Evolutionary conservation across 1,140 invertebrate species (phyloP).

Genomic region (Drosophila nigromelanica): DNA sequence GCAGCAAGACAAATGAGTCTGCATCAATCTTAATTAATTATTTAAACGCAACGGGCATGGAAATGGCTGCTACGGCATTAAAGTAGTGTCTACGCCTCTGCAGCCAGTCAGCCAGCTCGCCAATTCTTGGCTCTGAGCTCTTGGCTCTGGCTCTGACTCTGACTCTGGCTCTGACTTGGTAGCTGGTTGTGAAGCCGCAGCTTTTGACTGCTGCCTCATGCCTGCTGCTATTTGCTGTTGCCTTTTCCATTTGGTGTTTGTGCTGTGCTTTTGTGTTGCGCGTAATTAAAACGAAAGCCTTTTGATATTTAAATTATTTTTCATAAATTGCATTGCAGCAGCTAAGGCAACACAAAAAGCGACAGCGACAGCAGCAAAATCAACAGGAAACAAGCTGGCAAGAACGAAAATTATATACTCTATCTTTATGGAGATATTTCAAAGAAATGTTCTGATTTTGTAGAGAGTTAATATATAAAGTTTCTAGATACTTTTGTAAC

Average conservation of each 20-base stretch:
- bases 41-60: conserved; percentile 80
- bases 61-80: conserved; percentile 69
- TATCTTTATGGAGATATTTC: not conserved
- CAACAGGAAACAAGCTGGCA: not conserved
- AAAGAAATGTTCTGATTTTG: too few species aligned
- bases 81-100: conserved; percentile 52
- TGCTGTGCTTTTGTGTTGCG: conserved; percentile 57
- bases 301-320: conserved; percentile 83
- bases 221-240: conserved; percentile 46
- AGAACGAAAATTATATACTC: conserved; percentile 13
- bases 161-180: conserved; percentile 5
- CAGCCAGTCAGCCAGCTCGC: conserved; percentile 5
- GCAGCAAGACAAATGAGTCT: conserved; percentile 80
- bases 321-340: conserved; percentile 77
- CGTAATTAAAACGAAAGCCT: conserved; percentile 82
- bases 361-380: conserved; percentile 11
- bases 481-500: too few species aligned
- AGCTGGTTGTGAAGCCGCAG: conserved; percentile 35
- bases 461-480: too few species aligned
- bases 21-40: conserved; percentile 83
- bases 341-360: conserved; percentile 20
- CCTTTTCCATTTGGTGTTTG: conserved; percentile 48
- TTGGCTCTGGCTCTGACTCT: not conserved
- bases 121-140: conserved; percentile 2
- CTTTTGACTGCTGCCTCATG: conserved; percentile 33